Evolutionary conservation across 2,113 vertebrate species (phyloP), one percentile per base, ranked within the genome.

Genomic region (Pao palembangensis): DNA sequence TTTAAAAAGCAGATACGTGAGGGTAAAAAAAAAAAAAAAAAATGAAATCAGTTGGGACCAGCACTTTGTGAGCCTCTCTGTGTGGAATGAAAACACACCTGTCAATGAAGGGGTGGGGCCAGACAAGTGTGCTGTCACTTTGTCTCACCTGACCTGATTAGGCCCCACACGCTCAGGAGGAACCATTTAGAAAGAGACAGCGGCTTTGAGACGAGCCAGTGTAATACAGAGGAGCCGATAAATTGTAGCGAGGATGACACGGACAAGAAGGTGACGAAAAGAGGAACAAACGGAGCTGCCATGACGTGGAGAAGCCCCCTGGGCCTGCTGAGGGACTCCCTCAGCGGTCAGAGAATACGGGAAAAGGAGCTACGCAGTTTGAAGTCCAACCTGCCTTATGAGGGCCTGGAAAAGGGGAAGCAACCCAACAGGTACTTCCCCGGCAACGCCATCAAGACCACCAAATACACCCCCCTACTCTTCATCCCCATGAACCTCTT

Each of bases 401-500:
- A 93, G 76, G 91, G 69, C 41, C 72, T 75, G 52, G 83, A 82
- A 15, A 78, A 73, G 76, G 82, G 78, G 15, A 89, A 92, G 76
- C 94, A 94, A 61, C 94, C 94, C 15, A 98, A 96, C 80, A 87
- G 85, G 43, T 64, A 76, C 55, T 94, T 94, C 12, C 41, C 46
- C 2, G 84, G 88, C 44, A 98, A 98, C 51, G 84, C 87, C 66
- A 90, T 98, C 73, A 95, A 94, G 87, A 98, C 96, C 49, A 96
- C 93, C 75, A 96, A 95, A 80, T 96, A 98, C 55, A 92, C 83
- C 0, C n/a, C 91, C 25, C 69, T 95, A 60, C 88, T 92, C 64
- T 98, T 98, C 61, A 16, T 98, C 3, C 95, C 95, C 21, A 91
- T 92, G 88, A 98, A 98, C 54, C 83, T 96, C 58, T 92, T 87